phyloP scores from a whole-genome alignment of 1,140 invertebrate species.

The Drosophila sulfurigaster region DNA sequence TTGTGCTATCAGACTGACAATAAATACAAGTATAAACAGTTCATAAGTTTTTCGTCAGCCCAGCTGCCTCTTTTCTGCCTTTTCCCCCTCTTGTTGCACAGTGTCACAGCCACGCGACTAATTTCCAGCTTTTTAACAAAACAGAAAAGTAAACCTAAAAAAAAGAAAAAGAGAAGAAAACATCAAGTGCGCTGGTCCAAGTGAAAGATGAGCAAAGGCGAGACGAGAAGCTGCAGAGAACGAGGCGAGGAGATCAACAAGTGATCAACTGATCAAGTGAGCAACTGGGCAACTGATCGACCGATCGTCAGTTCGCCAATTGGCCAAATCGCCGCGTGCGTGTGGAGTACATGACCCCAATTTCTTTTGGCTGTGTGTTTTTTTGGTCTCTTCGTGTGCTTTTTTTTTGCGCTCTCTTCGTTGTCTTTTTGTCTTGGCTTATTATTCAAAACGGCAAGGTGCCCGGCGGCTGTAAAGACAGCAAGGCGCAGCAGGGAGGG shows the following conservation, averaged over 20 bases:
- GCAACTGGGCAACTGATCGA: neutral
- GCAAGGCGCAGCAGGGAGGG: neutral
- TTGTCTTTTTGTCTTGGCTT: constrained; percentile 13
- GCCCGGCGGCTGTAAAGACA: constrained; percentile 34
- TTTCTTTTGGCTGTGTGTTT: constrained; percentile 60
- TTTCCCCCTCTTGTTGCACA: neutral
- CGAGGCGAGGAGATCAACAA: neutral
- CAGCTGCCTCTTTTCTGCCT: neutral
- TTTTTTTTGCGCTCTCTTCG: neutral
- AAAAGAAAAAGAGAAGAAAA: constrained; percentile 27
- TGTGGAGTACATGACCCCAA: constrained; percentile 84
- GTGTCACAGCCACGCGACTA: constrained; percentile 70
- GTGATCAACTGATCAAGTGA: neutral
- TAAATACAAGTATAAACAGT: neutral
- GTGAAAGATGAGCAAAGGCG: constrained; percentile 8
- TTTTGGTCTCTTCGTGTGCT: constrained; percentile 26
- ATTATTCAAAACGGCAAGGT: constrained; percentile 64
- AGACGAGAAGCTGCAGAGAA: neutral
- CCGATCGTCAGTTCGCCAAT: constrained; percentile 8
- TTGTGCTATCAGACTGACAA: neutral
- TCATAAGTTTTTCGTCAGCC: constrained; percentile 26
- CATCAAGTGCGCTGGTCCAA: constrained; percentile 8
- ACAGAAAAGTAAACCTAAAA: constrained; percentile 17
- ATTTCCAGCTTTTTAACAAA: constrained; percentile 60
- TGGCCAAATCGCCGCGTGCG: constrained; percentile 32